phyloP scores from a whole-genome alignment of 2,797 vertebrate species.

The Triplophysa yarkandensis region DNA sequence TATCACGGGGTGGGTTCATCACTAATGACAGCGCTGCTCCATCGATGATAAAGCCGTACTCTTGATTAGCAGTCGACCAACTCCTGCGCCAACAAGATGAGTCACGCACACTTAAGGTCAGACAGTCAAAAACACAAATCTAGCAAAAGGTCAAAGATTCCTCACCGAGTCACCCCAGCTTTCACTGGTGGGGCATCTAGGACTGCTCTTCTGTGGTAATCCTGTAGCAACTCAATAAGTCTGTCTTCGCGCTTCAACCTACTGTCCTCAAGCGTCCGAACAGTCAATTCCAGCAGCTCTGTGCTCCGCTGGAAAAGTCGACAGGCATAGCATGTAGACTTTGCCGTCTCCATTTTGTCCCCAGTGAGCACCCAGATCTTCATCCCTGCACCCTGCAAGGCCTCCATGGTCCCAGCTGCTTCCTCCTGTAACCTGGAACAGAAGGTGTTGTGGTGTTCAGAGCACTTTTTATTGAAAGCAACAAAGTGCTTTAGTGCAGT shows the following conservation, averaged over 20 bases:
- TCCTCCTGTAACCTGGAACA: conserved; percentile 88
- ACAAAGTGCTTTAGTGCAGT: neutral
- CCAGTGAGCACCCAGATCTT: conserved; percentile 97
- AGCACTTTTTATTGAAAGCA: neutral
- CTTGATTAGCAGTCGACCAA: conserved; percentile 83
- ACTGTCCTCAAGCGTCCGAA: conserved; percentile 79
- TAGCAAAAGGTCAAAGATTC: neutral
- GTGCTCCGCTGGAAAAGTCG: conserved; percentile 91
- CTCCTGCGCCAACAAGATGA: conserved; percentile 71
- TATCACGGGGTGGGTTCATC: conserved; percentile 84
- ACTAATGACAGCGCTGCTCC: conserved; percentile 91
- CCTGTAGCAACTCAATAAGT: conserved; percentile 86
- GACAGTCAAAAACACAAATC: neutral
- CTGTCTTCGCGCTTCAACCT: conserved; percentile 79
- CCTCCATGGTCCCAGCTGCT: conserved; percentile 92
- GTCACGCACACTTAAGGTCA: neutral
- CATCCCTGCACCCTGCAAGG: conserved; percentile 91
- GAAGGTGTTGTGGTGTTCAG: neutral
- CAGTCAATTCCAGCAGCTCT: conserved; percentile 90
- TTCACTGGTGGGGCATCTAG: conserved; percentile 80
- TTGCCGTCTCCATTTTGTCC: conserved; percentile 98
- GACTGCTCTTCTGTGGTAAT: conserved; percentile 89
- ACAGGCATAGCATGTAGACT: conserved; percentile 95
- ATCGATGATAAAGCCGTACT: conserved; percentile 94
- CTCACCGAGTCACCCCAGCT: conserved; percentile 81